Percentiles rank a stretch among this genome's conserved stretches.
Conservation (phyloP, 2,888 invertebrate genomes). For the Flexamia atlantica region DNA sequence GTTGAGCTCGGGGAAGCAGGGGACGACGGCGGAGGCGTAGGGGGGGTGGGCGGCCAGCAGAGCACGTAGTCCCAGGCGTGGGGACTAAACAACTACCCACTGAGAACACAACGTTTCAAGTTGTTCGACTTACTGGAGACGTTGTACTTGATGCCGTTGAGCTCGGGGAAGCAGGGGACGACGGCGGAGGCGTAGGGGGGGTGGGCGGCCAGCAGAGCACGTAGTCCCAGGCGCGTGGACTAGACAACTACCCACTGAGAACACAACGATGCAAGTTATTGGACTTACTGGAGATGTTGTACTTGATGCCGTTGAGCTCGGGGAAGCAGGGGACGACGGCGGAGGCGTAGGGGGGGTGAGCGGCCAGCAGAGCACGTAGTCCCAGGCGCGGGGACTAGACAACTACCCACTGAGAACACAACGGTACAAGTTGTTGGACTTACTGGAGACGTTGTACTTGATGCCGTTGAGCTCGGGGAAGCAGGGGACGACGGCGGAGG, state of each 20-base stretch:
- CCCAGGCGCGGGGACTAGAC: slow-evolving; percentile 65
- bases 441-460: too few species aligned
- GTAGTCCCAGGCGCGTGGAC: slow-evolving; percentile 65
- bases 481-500: too few species aligned
- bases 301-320: too few species aligned
- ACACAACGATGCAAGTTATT: too few species aligned
- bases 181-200: slow-evolving; percentile 46
- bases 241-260: too few species aligned
- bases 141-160: slow-evolving; percentile 67
- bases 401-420: too few species aligned
- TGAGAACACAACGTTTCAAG: too few species aligned
- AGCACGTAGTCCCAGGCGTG: slow-evolving; percentile 65
- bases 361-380: slow-evolving; percentile 67
- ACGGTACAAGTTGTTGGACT: too few species aligned
- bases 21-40: slow-evolving; percentile 49
- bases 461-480: too few species aligned
- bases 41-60: slow-evolving; percentile 67
- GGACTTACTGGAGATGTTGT: too few species aligned
- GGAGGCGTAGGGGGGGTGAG: slow-evolving; percentile 49
- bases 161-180: slow-evolving; percentile 66
- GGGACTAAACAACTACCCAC: too few species aligned
- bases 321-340: too few species aligned
- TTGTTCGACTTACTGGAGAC: slow-evolving; percentile 67
- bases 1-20: slow-evolving; percentile 67
- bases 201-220: slow-evolving; percentile 67